A percentile compares a stretch with the other conserved stretches of the same genome.
Conservation (phyloP, 1,140 invertebrate species). For the Lepidurus apus region DNA sequence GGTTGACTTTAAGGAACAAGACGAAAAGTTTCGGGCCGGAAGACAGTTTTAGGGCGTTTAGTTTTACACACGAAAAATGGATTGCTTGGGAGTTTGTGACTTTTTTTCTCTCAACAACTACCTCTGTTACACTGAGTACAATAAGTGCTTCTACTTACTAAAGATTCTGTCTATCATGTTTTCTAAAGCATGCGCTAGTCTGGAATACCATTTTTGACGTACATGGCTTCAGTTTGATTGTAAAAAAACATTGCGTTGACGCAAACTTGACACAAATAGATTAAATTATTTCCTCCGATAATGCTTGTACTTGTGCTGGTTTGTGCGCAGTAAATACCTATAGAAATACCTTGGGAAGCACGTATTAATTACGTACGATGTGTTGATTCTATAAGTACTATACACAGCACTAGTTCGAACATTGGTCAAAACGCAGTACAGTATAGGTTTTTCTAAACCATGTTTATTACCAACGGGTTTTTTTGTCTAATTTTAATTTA, state of each 20-base stretch:
- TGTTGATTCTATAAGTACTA: too few relatives aligned
- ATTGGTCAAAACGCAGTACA: too few relatives aligned
- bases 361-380: too few relatives aligned
- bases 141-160: conserved; percentile 1
- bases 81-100: neutral
- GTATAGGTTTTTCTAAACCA: too few relatives aligned
- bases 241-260: neutral
- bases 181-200: conserved; percentile 1
- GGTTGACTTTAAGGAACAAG: neutral
- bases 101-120: neutral
- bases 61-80: neutral
- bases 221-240: neutral
- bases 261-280: neutral
- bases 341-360: too few relatives aligned
- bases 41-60: neutral
- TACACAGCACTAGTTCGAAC: too few relatives aligned
- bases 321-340: too few relatives aligned
- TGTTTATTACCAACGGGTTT: too few relatives aligned
- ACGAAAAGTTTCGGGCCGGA: neutral
- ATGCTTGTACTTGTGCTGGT: neutral
- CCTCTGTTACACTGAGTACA: conserved; percentile 11
- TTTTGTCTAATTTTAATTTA: too few relatives aligned
- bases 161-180: conserved; percentile 1
- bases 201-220: neutral
- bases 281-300: neutral